Conservation (phyloP, 2,797 vertebrate genomes). For the Oophaga sylvatica region DNA sequence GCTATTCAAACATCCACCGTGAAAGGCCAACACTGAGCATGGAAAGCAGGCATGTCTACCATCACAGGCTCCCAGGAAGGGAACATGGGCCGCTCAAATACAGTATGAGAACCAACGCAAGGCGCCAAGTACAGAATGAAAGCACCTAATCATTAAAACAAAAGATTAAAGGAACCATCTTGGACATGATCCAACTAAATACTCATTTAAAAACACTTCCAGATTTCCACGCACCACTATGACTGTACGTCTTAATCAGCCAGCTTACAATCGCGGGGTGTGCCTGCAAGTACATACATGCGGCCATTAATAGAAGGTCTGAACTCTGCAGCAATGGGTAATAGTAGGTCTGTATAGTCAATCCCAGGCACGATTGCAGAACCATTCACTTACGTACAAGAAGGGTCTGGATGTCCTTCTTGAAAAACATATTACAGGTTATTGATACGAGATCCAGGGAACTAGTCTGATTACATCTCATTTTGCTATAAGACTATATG, state of each 20-base stretch:
- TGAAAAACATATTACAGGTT: too few species aligned
- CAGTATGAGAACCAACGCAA: not conserved
- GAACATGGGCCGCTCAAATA: not conserved
- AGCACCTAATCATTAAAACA: conserved; percentile 7
- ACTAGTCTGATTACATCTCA: too few species aligned
- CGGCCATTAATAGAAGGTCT: not conserved
- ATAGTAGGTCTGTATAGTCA: not conserved
- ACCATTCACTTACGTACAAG: not conserved
- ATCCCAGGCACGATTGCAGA: not conserved
- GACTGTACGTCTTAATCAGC: not conserved
- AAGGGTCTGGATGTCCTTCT: not conserved
- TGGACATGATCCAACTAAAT: conserved; percentile 1
- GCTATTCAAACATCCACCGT: not conserved
- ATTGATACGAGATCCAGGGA: too few species aligned
- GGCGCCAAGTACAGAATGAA: not conserved
- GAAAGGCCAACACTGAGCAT: not conserved
- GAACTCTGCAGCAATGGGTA: too few species aligned
- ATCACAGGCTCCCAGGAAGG: not conserved
- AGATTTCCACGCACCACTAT: not conserved
- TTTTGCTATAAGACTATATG: too few species aligned
- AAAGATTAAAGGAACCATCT: not conserved
- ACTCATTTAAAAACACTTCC: not conserved
- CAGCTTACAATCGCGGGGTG: not conserved
- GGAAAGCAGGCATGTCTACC: not conserved
- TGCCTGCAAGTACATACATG: not conserved